These are phyloP conservation scores for Prietella phreatophila DNA, from an alignment of 2,113 vertebrate genomes.

Conservation along the genomic window DNA sequence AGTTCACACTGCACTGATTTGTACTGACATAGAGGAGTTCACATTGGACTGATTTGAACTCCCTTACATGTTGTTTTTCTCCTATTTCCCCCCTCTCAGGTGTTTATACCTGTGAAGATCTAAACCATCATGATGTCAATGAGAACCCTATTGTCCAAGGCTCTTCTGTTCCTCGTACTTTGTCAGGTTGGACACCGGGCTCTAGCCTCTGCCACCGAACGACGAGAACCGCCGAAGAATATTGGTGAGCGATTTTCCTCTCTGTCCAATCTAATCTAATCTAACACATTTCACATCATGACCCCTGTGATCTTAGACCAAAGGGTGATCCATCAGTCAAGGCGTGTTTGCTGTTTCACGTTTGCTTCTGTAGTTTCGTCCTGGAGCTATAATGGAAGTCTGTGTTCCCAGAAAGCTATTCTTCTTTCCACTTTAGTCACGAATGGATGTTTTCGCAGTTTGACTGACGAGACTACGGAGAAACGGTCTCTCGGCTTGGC, in stretches of 20 bases:
- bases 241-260: conserved; percentile 63
- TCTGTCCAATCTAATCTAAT: too few relatives aligned
- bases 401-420: neutral
- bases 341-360: neutral
- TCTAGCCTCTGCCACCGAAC: conserved; percentile 63
- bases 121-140: conserved; percentile 61
- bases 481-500: neutral
- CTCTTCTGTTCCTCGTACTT: conserved; percentile 67
- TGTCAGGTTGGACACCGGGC: conserved; percentile 62
- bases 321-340: neutral
- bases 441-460: neutral
- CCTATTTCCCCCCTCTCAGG: conserved; percentile 38
- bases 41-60: neutral
- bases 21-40: neutral
- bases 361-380: neutral
- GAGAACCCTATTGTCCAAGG: conserved; percentile 54
- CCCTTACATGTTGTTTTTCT: neutral
- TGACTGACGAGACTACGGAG: neutral
- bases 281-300: neutral
- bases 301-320: too few relatives aligned
- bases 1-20: neutral
- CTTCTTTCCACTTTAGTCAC: neutral
- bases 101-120: conserved; percentile 31
- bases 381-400: neutral
- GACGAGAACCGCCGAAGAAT: conserved; percentile 65